A percentile compares a stretch with the other conserved stretches of the same genome.
phyloP scores from a whole-genome alignment of 2,797 vertebrate species.

The Acanthurus tractus region DNA sequence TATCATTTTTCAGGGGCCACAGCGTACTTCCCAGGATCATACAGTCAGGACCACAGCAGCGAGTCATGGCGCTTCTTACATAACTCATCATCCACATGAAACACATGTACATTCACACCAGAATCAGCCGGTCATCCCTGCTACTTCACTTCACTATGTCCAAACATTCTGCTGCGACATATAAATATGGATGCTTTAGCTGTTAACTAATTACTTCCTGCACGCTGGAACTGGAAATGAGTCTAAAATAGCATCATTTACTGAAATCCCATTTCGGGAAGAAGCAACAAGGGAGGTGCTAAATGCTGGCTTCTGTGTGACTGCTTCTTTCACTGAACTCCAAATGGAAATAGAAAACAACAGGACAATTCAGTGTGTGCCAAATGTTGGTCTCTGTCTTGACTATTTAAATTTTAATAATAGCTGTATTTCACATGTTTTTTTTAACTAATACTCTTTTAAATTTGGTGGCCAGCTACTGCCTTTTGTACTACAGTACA shows the following conservation, averaged over 20 bases:
- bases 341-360: conserved; percentile 52
- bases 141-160: conserved; percentile 51
- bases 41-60: conserved; percentile 55
- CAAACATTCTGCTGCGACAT: conserved; percentile 35
- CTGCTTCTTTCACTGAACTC: conserved; percentile 46
- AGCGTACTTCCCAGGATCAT: conserved; percentile 59
- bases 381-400: conserved; percentile 40
- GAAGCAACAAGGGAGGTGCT: conserved; percentile 50
- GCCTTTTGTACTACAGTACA: not conserved
- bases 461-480: not conserved
- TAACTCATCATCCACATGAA: conserved; percentile 70
- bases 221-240: conserved; percentile 55
- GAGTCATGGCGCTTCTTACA: conserved; percentile 62
- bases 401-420: conserved; percentile 11
- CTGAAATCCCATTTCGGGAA: conserved; percentile 66
- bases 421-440: not conserved
- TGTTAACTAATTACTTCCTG: conserved; percentile 69
- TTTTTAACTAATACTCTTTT: not conserved
- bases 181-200: conserved; percentile 65
- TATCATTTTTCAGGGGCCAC: conserved; percentile 58
- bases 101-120: conserved; percentile 64
- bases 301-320: conserved; percentile 55
- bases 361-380: conserved; percentile 22
- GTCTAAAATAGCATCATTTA: conserved; percentile 71
- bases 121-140: conserved; percentile 53